A percentile compares a stretch with the other conserved stretches of the same genome.
These are phyloP conservation scores for Pocillopora verrucosa DNA, from an alignment of 64 coral and sea anemone species.

Conservation along the genomic window DNA sequence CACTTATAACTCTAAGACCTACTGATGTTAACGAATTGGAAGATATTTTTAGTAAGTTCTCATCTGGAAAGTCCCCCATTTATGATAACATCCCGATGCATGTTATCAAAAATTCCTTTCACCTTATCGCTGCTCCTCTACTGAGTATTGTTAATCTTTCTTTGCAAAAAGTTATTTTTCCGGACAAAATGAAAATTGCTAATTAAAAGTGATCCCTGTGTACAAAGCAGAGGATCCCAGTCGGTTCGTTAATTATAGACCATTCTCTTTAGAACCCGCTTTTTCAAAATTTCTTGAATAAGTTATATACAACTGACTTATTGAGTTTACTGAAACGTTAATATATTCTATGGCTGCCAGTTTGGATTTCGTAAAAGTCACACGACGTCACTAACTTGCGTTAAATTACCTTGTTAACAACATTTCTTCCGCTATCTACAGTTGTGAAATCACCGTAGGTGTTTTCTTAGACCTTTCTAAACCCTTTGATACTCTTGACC, in stretches of 20 bases:
- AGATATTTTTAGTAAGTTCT: background rate
- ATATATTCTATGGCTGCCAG: too few species aligned
- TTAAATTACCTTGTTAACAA: constrained; percentile 2
- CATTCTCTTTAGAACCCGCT: background rate
- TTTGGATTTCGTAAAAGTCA: background rate
- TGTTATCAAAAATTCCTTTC: constrained; percentile 25
- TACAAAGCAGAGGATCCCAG: constrained; percentile 14
- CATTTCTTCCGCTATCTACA: background rate
- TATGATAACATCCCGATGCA: constrained; percentile 26
- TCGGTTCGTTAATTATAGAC: constrained; percentile 22
- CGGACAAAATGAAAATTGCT: constrained; percentile 31
- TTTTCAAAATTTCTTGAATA: constrained; percentile 17
- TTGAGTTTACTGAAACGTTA: constrained; percentile 7
- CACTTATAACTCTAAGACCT: too few species aligned
- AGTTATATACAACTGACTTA: background rate
- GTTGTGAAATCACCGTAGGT: background rate
- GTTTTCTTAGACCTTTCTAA: constrained; percentile 8
- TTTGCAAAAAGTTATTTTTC: background rate
- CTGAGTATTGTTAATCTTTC: constrained; percentile 11
- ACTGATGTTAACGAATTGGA: background rate
- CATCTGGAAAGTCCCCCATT: background rate
- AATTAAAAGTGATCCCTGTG: constrained; percentile 10
- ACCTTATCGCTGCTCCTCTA: constrained; percentile 6
- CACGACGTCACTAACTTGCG: background rate
- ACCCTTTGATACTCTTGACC: constrained; percentile 30